Evolutionary conservation across 2,888 invertebrate species (phyloP).

Genomic region (Phengaris arion): DNA sequence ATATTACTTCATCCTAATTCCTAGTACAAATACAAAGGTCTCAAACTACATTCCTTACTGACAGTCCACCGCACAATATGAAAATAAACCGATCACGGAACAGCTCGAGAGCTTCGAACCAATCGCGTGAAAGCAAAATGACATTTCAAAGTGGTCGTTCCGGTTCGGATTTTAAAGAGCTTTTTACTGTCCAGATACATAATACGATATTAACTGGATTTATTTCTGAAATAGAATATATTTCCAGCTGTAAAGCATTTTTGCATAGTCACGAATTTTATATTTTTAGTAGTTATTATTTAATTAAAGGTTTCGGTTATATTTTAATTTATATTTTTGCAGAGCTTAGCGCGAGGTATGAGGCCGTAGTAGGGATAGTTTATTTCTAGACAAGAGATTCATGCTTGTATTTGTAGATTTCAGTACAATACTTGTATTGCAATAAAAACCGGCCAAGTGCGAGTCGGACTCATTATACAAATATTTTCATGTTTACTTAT

Average conservation of each 20-base stretch:
- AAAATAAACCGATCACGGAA: not conserved
- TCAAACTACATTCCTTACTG: not conserved
- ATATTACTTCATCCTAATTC: not conserved
- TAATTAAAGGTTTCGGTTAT: not conserved
- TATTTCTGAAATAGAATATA: not conserved
- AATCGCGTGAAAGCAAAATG: not conserved
- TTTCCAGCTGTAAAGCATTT: not conserved
- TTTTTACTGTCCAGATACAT: not conserved
- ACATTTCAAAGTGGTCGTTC: not conserved
- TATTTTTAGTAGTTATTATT: not conserved
- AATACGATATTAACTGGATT: not conserved
- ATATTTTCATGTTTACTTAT: too few species aligned
- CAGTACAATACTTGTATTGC: too few species aligned
- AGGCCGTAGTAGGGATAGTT: too few species aligned
- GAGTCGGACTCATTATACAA: not conserved
- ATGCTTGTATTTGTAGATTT: too few species aligned
- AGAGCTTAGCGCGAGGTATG: too few species aligned
- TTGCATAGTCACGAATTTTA: not conserved
- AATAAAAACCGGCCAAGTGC: too few species aligned
- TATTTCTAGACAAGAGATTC: too few species aligned
- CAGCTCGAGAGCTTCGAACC: not conserved
- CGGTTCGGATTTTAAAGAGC: not conserved
- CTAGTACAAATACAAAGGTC: not conserved
- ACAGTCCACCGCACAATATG: not conserved
- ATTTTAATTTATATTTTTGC: too few species aligned